Evolutionary conservation across 2,888 invertebrate species (phyloP).

Genomic region (Microplitis manilae): DNA sequence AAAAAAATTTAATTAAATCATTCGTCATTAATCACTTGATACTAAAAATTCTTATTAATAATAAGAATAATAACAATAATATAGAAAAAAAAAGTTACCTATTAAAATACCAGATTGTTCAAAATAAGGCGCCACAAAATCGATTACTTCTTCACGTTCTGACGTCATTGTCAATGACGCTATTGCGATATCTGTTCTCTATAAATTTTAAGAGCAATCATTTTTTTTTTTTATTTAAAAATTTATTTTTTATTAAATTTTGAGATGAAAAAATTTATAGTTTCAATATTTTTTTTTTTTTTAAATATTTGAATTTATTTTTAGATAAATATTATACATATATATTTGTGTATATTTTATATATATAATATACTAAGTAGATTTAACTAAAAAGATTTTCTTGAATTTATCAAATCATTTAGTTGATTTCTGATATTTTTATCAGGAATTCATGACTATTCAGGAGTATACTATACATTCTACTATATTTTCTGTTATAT

Average conservation of each 20-base stretch:
- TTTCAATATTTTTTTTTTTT: too few relatives aligned
- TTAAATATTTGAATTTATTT: too few relatives aligned
- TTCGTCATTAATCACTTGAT: too few relatives aligned
- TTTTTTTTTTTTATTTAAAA: not conserved
- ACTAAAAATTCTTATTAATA: too few relatives aligned
- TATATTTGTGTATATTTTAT: too few relatives aligned
- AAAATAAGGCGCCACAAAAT: slow-evolving; percentile 92
- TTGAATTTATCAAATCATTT: slow-evolving; percentile 8
- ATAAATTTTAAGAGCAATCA: not conserved
- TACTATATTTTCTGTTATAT: not conserved
- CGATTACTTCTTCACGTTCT: slow-evolving; percentile 90
- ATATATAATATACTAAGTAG: not conserved
- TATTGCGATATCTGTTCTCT: slow-evolving; percentile 89
- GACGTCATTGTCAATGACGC: slow-evolving; percentile 92
- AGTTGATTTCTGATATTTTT: slow-evolving; percentile 12
- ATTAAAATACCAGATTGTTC: slow-evolving; percentile 94
- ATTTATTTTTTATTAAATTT: not conserved
- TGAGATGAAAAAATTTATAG: too few relatives aligned
- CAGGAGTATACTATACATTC: not conserved
- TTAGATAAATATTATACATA: too few relatives aligned
- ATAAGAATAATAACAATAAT: slow-evolving; percentile 22
- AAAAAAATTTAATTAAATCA: slow-evolving; percentile 42
- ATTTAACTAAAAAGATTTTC: not conserved
- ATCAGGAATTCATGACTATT: not conserved
- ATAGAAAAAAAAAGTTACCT: slow-evolving; percentile 72